phyloP scores from a whole-genome alignment of 2,113 vertebrate species.

The Camelus dromedarius region DNA sequence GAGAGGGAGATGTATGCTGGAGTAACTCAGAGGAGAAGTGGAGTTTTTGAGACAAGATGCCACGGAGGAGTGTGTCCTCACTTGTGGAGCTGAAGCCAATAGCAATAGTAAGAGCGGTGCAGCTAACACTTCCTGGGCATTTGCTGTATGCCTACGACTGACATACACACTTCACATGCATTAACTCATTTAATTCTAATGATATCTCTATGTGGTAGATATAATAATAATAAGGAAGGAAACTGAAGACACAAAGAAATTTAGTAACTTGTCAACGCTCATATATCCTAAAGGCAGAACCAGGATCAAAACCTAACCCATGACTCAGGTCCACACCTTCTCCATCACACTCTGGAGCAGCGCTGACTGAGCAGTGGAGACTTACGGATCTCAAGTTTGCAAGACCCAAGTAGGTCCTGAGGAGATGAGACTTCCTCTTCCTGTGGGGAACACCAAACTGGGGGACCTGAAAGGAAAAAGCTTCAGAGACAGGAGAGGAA shows the following conservation, averaged over 20 bases:
- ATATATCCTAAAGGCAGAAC: not conserved
- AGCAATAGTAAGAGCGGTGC: not conserved
- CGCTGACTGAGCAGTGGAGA: not conserved
- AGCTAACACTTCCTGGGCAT: not conserved
- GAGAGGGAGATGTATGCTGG: not conserved
- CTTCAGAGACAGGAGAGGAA: not conserved
- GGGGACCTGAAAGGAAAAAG: not conserved
- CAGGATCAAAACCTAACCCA: not conserved
- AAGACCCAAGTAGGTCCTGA: not conserved
- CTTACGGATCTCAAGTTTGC: not conserved
- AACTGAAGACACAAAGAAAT: not conserved
- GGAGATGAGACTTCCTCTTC: not conserved
- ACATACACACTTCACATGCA: no score
- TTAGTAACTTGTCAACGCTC: not conserved
- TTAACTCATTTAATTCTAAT: not conserved
- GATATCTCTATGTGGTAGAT: not conserved
- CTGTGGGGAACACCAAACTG: not conserved
- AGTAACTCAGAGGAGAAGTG: not conserved
- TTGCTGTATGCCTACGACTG: not conserved
- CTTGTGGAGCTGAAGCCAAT: not conserved
- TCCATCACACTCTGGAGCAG: not conserved
- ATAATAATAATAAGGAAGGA: not conserved
- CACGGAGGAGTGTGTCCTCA: not conserved
- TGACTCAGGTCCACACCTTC: not conserved
- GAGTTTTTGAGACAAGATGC: not conserved